Conservation (phyloP, 1,140 invertebrate genomes). For the Lasioglossum albipes region DNA sequence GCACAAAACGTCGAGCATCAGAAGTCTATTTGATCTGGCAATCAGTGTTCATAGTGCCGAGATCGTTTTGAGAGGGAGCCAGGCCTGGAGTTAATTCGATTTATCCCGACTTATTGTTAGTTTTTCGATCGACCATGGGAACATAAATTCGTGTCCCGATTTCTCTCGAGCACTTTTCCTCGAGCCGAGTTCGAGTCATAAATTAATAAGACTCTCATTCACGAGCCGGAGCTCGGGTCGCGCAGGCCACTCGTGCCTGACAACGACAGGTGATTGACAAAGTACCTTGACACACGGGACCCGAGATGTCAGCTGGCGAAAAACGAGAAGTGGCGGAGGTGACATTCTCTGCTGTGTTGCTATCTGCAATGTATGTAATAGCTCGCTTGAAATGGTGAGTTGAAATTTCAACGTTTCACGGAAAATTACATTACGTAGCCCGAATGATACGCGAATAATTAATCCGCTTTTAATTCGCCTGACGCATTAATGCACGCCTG, state of each 20-base stretch:
- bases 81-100: not conserved
- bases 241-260: not conserved
- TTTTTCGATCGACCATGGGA: not conserved
- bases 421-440: not conserved
- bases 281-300: not conserved
- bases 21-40: not conserved
- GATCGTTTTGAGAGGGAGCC: not conserved
- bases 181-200: not conserved
- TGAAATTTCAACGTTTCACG: not conserved
- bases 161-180: not conserved
- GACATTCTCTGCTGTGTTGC: not conserved
- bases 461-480: not conserved
- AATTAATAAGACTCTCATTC: constrained; percentile 16
- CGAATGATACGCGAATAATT: not conserved
- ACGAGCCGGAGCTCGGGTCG: not conserved
- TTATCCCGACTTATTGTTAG: not conserved
- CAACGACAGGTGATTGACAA: constrained; percentile 27
- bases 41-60: not conserved
- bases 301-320: not conserved
- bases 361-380: no score
- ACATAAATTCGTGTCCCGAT: constrained; percentile 9
- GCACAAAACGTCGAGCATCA: not conserved
- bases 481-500: not conserved
- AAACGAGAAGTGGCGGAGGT: not conserved
- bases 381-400: not conserved